Percentiles rank a stretch among this genome's conserved stretches.
These are phyloP conservation scores for Trichacis sp. DNA, from an alignment of 2,888 invertebrate genomes.

Conservation along the genomic window DNA sequence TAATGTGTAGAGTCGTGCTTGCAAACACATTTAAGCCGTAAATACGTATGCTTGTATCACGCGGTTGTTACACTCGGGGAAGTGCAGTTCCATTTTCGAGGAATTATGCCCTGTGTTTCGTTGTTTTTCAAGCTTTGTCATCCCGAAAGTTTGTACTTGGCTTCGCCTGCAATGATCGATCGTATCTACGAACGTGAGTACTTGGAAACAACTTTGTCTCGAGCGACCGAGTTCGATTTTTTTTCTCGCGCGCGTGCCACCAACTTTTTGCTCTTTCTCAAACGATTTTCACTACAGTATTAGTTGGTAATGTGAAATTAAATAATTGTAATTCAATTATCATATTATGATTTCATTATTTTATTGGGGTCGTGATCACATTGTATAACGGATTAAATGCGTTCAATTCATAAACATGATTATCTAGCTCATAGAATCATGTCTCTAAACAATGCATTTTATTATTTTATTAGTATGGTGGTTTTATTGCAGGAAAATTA, in stretches of 20 bases:
- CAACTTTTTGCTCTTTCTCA: too few relatives aligned
- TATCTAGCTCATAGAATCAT: too few relatives aligned
- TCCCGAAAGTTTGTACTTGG: conserved; percentile 15
- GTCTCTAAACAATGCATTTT: too few relatives aligned
- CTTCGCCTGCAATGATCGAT: conserved; percentile 23
- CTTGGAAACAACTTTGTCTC: neutral
- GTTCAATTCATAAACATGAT: too few relatives aligned
- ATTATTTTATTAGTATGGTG: too few relatives aligned
- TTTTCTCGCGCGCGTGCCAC: neutral
- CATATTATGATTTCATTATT: too few relatives aligned
- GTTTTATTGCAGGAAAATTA: too few relatives aligned
- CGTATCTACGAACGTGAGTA: conserved; percentile 13
- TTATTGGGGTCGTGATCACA: too few relatives aligned
- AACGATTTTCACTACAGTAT: neutral
- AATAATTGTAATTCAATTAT: too few relatives aligned
- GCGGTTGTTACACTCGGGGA: conserved; percentile 28
- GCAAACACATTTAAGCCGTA: conserved; percentile 14
- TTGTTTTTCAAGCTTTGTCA: conserved; percentile 30
- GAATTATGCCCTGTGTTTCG: conserved; percentile 37
- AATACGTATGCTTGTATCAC: conserved; percentile 27
- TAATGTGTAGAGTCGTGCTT: conserved; percentile 14
- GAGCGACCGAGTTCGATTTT: neutral
- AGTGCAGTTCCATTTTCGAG: conserved; percentile 25
- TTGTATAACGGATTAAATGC: too few relatives aligned
- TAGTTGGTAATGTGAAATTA: too few relatives aligned